Evolutionary conservation across 2,113 vertebrate species (phyloP), one percentile per base, ranked within the genome.

Genomic region (Dipodomys merriami): DNA sequence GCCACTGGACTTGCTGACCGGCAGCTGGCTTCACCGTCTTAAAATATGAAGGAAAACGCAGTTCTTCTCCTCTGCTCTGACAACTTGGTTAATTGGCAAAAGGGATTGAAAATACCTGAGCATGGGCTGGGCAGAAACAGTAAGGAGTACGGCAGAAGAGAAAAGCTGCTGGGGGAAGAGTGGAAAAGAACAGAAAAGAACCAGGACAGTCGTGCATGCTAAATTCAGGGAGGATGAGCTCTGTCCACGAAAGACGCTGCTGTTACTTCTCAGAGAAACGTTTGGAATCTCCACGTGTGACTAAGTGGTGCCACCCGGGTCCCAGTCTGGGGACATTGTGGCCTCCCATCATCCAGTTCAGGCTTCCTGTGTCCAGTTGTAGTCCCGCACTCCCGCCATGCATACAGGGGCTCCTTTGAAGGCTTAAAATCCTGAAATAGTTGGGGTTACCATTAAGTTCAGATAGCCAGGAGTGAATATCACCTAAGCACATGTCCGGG

Each of bases 41-140:
- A 53, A 74, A 84, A 71, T 83, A 80, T 57, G 72, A 49, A 68
- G 84, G 74, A 74, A 81, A 65, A 60, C 33, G 71, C 60, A 27
- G 39, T 76, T 39, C 49, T 68, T 49, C 71, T 57, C 39, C 39
- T 91, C 68, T 46, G 53, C 68, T 11, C 18, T 13, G 53, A 73
- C 35, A 67, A 27, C 73, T 35, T 44, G 18, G 81, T 23, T 77
- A 25, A 30, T 81, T 65, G 49, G 68, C 46, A 3, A 68, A 49
- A n/a, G 16, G 53, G 91, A 80, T n/a, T 53, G 77, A 39, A 20
- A 33, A 8, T 10, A 29, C 25, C 23, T 67, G 72, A 71, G 62
- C 68, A 1, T 35, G 39, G 39, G 5, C 39, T 39, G 39, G 39
- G 39, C n/a, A 57, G 93, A 81, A n/a, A 27, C 46, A n/a, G 69